Conservation (phyloP, 2,113 vertebrate genomes). For the Barbus barbus region DNA sequence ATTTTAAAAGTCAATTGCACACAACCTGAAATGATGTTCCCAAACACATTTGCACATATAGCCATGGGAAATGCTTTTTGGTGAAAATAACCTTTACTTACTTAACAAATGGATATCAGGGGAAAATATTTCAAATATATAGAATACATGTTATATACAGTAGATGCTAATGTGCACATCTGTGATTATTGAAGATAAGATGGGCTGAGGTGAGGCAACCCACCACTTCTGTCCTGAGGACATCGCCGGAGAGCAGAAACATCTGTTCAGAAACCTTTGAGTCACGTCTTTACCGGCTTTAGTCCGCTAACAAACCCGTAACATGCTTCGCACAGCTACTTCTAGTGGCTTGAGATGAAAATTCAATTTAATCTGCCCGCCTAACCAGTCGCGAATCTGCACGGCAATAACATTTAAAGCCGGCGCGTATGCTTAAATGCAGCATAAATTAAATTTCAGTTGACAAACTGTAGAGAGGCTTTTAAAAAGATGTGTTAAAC, state of each 20-base stretch:
- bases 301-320: constrained; percentile 1
- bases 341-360: neutral
- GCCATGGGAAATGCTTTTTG: too few species aligned
- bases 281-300: constrained; percentile 31
- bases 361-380: constrained; percentile 20
- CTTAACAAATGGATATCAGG: too few species aligned
- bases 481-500: constrained; percentile 29
- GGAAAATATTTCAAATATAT: too few species aligned
- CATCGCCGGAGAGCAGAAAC: neutral
- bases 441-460: constrained; percentile 18
- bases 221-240: too few species aligned
- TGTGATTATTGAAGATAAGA: constrained; percentile 17
- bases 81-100: too few species aligned
- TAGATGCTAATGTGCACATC: constrained; percentile 12
- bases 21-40: too few species aligned
- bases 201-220: too few species aligned
- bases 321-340: constrained; percentile 30
- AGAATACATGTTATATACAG: too few species aligned
- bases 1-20: too few species aligned
- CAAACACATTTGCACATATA: too few species aligned
- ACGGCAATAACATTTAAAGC: constrained; percentile 35
- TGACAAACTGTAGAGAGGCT: constrained; percentile 23
- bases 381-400: constrained; percentile 13
- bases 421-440: neutral
- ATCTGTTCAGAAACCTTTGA: constrained; percentile 5